Base-by-base conservation (phyloP, 2,888 invertebrate genomes). In the Pandemis heparana region DNA sequence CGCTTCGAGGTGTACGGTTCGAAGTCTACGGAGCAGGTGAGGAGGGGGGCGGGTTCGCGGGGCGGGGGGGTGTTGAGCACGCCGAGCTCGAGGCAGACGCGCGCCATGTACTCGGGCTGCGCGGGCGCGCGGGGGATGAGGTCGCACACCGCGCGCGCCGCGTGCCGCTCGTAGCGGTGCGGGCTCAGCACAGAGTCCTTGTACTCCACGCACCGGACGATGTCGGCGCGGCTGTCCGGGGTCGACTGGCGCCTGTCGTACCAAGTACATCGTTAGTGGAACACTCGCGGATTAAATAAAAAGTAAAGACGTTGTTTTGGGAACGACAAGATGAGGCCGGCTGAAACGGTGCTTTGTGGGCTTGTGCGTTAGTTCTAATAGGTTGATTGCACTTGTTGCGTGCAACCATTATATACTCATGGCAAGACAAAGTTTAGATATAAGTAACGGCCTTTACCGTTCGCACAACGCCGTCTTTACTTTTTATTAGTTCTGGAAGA, bases 21-120 rank as follows among this genome's bases (percentile, higher is more conserved):
- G 79, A 90, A 91, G 81, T 91, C 89, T 39, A 90, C 86, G 56
- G 91, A 88, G 79, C 88, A 91, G 5, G 89, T 85, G 18, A 90
- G 85, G 41, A 87, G 85, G 3, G 90, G 87, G 1, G 85, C 79
- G 56, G 83, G 81, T 7, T 83, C 78, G 12, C 82, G 81, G 0
- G 86, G 85, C 0, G 83, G 82, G 70, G 86, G 78, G 64, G 86
- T 82, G 79, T 86, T 85, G 6, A 88, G 79, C 3, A 89, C 88
- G 1, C 95, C 95, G 6, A 96, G 86, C 79, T 96, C 95, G 16
- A 96, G 94, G 80, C 95, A 95, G 5, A 95, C 95, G 41, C 95
- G 88, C 0, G 95, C 95, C 81, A 85, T 84, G 81, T 89, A 89
- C 66, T 89, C 87, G 4, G 85, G 85, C 66, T 86, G 87, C 12